Evolutionary conservation across 1,140 invertebrate species (phyloP), one percentile per base, ranked within the genome.

Genomic region (Lysiphlebus fabarum): DNA sequence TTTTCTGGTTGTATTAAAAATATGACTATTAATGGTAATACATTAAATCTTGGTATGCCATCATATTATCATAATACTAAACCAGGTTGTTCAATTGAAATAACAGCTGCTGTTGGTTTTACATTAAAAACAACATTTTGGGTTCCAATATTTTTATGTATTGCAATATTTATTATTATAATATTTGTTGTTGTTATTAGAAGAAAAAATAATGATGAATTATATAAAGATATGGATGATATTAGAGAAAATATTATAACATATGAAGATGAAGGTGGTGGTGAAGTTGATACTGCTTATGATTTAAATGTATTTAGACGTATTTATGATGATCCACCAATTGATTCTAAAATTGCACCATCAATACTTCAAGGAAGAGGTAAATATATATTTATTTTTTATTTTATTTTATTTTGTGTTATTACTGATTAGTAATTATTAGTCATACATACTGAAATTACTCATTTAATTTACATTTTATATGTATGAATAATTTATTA

Each of bases 211-310:
- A 87, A 90, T 8, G 90, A 96, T 70, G 92, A 93, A 59, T 84
- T 90, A 66, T 88, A 93, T 38, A 96, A 96, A 71, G 94, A 97
- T 70, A 87, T 93, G 65, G 95, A 98, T 72, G 96, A 98, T 73
- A 95, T 97, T 40, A 82, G 95, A 62, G 95, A 98, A 78, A 98
- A 95, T 69, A 97, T 98, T 62, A 96, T 98, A 61, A 93, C 93
- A 68, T 98, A 98, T 70, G 93, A 96, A 74, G 96, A 98, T 68
- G 95, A 98, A 80, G 95, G 95, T 41, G 95, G 93, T 69, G 95
- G 95, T 65, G 95, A 98, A 77, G 91, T 92, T 11, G 95, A 98
- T 70, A 91, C 93, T 2, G 92, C 90, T 6, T 98, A 94, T 73
- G 95, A 98, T 74, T 83, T 98, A 14, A 92, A 90, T 63, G 91